Base-by-base conservation (phyloP, 2,113 vertebrate species). In the Hyperoodon ampullatus region DNA sequence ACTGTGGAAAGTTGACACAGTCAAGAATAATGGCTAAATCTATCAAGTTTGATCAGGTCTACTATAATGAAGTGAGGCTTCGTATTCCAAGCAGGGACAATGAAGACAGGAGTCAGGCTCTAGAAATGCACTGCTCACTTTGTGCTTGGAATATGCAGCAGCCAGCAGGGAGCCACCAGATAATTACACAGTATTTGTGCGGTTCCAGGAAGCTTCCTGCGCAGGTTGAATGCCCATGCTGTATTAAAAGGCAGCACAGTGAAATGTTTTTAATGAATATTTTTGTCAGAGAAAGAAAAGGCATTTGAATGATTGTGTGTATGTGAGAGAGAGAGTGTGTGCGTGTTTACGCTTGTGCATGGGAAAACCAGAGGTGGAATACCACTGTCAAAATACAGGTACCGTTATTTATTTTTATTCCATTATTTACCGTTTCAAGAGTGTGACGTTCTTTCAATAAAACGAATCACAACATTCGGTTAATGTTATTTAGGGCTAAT, bases 131-230 rank as follows among this genome's bases (percentile, higher is more conserved):
- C 97, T 98, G 98, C 98, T 99, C 99, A 99, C 99, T 99, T 99
- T 99, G 99, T 99, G 98, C 98, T 98, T 98, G 98, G 99, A 99
- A 99, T 99, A 99, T 99, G 99, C 99, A 99, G 98, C 98, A 98
- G 99, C 98, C 99, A 99, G 99, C 99, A 98, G 99, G 99, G 99
- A 99, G 99, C 98, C 99, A 97, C 97, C 92, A 99, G 99, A 99
- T 99, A 99, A 99, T 99, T 99, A 99, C 99, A 99, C 99, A 99
- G 99, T 99, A 99, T 99, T 99, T 99, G 99, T 99, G 99, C 99
- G 98, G 98, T 99, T 99, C 99, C 99, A 98, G 99, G 99, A 99
- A 99, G 99, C 99, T 98, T 98, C 98, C 98, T 98, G 98, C 77
- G 98, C 99, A 99, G 99, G 99, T 99, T 99, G 99, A 99, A 99